Evolutionary conservation across 2,113 vertebrate species (phyloP), one percentile per base, ranked within the genome.

Genomic region (Turnix velox): DNA sequence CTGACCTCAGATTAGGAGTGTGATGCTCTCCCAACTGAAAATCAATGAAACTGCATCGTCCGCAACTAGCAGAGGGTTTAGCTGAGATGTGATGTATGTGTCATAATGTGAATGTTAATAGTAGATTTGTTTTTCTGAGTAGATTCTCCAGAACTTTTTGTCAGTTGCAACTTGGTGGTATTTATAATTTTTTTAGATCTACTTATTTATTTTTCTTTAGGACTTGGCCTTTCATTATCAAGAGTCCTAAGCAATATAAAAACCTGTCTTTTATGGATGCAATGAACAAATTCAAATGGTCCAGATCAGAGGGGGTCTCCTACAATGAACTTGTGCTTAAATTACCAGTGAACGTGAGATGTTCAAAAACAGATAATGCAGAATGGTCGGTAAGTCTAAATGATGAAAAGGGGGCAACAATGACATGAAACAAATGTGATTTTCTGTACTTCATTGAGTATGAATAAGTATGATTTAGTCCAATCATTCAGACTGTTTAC

Each of bases 261-360:
- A 98, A 99, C 71, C 97, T 99, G 37, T 98, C 98, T 69, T 99
- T 99, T 79, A 98, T 98, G 91, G 98, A 99, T 85, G 98, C 98
- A 52, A 99, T 99, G 98, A 98, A 99, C 91, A 98, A 98, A 82
- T 99, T 98, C 94, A 98, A 98, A 61, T 99, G 98, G 98, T 98
- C 98, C 30, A 97, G 55, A 90, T 98, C 98, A 13, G 98, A 98
- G 68, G 98, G 98, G 35, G 71, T 97, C 7, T 97, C 98, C 80
- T 99, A 98, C 67, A 99, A 99, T 61, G 95, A 98, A 14, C 97
- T 98, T 31, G 98, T 98, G 48, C 97, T 97, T 42, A 96, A 97
- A 63, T 97, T 98, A 48, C 98, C 98, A 0, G 96, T 99, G 72
- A 99, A 98, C 0, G 97, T 99, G 94, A 98, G 98, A 45, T 99